These are phyloP conservation scores for Drosophila recens DNA, from an alignment of 2,888 invertebrate species.

Conservation along the genomic window DNA sequence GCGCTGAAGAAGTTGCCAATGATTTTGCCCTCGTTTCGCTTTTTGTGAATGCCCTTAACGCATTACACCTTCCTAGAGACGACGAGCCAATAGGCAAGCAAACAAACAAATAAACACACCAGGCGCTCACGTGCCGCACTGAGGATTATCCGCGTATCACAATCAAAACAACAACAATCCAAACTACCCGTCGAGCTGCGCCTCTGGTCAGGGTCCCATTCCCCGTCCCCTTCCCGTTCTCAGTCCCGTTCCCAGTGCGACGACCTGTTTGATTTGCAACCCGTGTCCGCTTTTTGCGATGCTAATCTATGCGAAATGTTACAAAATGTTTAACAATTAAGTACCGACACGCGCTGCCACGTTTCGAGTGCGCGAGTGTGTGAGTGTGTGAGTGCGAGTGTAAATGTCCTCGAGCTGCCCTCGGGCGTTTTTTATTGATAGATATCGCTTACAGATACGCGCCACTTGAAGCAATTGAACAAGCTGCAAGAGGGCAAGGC, in stretches of 20 bases:
- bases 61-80: constrained; percentile 70
- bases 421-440: constrained; percentile 57
- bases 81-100: constrained; percentile 55
- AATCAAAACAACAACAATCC: constrained; percentile 76
- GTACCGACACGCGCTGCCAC: constrained; percentile 83
- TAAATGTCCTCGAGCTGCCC: constrained; percentile 40
- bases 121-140: constrained; percentile 72
- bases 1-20: constrained; percentile 44
- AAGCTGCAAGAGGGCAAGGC: constrained; percentile 15
- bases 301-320: constrained; percentile 84
- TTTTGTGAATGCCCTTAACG: constrained; percentile 60
- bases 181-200: constrained; percentile 66
- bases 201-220: constrained; percentile 25
- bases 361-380: constrained; percentile 62
- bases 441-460: constrained; percentile 73
- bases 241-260: constrained; percentile 26
- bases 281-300: constrained; percentile 74
- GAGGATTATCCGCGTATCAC: constrained; percentile 81
- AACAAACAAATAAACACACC: constrained; percentile 66
- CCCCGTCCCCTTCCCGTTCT: constrained; percentile 1
- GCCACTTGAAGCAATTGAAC: constrained; percentile 64
- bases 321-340: constrained; percentile 85
- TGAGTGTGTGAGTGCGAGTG: constrained; percentile 14
- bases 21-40: constrained; percentile 15
- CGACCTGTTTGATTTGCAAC: constrained; percentile 75